phyloP scores from a whole-genome alignment of 2,113 vertebrate species.

The Panthera leo region DNA sequence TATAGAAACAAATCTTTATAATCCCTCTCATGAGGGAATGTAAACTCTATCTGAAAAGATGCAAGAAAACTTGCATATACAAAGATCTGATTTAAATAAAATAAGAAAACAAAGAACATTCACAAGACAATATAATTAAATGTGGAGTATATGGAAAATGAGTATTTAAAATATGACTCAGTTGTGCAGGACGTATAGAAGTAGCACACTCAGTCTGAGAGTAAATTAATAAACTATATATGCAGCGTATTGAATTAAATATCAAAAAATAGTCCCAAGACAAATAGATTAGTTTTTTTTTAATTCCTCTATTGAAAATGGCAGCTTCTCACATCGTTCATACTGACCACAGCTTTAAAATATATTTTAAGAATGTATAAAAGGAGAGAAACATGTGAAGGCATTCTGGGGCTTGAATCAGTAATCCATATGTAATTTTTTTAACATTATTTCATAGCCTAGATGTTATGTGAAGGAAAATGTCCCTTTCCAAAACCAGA shows the following conservation, averaged over 20 bases:
- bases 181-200: neutral
- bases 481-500: conserved; percentile 32
- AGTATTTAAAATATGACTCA: neutral
- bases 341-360: conserved; percentile 10
- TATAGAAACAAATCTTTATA: conserved; percentile 1
- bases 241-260: neutral
- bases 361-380: neutral
- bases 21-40: neutral
- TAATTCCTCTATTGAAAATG: neutral
- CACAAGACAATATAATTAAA: neutral
- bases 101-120: conserved; percentile 2
- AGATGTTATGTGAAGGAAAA: conserved; percentile 34
- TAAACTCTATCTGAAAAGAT: neutral
- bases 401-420: neutral
- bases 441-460: conserved; percentile 26
- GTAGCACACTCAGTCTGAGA: neutral
- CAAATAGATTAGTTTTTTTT: neutral
- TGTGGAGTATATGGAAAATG: neutral
- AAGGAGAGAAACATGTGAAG: neutral
- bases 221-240: neutral
- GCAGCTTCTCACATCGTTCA: neutral
- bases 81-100: conserved; percentile 27
- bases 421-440: neutral
- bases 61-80: neutral
- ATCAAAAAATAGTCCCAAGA: neutral